Evolutionary conservation across 1,140 invertebrate species (phyloP).

Genomic region (Pomacea maculata): DNA sequence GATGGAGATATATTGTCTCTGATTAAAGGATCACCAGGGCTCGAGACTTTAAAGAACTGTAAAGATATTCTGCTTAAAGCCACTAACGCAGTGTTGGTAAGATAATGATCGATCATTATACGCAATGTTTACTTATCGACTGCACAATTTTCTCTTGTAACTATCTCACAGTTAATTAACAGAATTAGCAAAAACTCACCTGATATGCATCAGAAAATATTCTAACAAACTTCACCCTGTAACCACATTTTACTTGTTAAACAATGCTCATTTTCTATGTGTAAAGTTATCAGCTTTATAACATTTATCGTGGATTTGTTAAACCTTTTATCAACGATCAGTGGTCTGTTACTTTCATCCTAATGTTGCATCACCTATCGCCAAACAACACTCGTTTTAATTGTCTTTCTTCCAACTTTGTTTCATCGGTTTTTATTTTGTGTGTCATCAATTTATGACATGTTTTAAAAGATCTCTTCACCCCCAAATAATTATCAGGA

Average conservation of each 20-base stretch:
- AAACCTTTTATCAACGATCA: no score
- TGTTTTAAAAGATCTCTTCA: no score
- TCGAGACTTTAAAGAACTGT: constrained; percentile 20
- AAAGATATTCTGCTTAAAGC: constrained; percentile 26
- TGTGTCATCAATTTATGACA: no score
- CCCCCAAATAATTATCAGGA: constrained; percentile 10
- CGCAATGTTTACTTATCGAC: no score
- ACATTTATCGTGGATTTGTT: not conserved
- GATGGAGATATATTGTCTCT: not conserved
- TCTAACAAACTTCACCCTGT: not conserved
- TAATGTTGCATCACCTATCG: no score
- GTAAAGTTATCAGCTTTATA: not conserved
- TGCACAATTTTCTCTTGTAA: no score
- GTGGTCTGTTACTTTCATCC: no score
- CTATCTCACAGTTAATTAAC: not conserved
- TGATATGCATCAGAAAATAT: not conserved
- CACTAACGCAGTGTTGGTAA: constrained; percentile 19
- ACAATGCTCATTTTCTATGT: not conserved
- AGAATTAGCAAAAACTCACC: not conserved
- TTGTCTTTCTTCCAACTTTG: no score
- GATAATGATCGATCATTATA: not conserved
- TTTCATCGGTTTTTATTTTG: no score
- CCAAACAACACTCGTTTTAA: no score
- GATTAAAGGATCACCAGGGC: constrained; percentile 13
- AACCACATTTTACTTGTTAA: not conserved